Base-by-base conservation (phyloP, 2,888 invertebrate species). In the Pammene aurita region DNA sequence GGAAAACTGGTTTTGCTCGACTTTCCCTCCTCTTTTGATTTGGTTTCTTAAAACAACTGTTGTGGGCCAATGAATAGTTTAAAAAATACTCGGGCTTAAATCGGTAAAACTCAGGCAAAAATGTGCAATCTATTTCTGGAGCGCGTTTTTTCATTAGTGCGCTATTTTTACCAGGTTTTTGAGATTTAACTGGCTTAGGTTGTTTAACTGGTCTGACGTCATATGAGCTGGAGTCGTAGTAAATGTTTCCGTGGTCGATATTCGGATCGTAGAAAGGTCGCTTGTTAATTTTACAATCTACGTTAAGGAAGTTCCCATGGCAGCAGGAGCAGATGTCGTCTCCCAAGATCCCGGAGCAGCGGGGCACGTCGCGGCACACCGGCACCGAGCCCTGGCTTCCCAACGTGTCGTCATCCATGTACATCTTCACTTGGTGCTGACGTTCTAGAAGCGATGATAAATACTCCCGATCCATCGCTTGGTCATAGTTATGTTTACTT, bases 161-260 rank as follows among this genome's bases (percentile, higher is more conserved):
- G 0, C 74, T 75, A 16, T 69, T 66, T 74, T 80, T 83, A 5
- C 72, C 16, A 1, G 83, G 60, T 38, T 80, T 83, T 26, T 1
- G 26, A 26, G 2, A 26, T 26, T 26, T 26, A 26, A 26, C 26
- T 26, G 1, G 26, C 26, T 26, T 26, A 26, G 26, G 26, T 73
- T 91, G 90, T 75, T 82, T 90, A 2, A 91, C 90, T 1, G 91
- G 91, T 18, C 87, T 73, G 16, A 90, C 72, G 72, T 92, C 92
- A 57, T 90, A 90, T 42, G 84, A 77, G 65, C 83, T 85, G 5
- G 88, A 83, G 71, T 91, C 86, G 65, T 90, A 87, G 74, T 84
- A 88, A 46, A 75, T 68, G 34, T 77, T 76, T 14, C 76, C 78
- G 13, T 74, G 73, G 48, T 77, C 73, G 41, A 68, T 64, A 44